Evolutionary conservation across 2,888 invertebrate genomes (phyloP).

Genomic region (Acronicta alni): DNA sequence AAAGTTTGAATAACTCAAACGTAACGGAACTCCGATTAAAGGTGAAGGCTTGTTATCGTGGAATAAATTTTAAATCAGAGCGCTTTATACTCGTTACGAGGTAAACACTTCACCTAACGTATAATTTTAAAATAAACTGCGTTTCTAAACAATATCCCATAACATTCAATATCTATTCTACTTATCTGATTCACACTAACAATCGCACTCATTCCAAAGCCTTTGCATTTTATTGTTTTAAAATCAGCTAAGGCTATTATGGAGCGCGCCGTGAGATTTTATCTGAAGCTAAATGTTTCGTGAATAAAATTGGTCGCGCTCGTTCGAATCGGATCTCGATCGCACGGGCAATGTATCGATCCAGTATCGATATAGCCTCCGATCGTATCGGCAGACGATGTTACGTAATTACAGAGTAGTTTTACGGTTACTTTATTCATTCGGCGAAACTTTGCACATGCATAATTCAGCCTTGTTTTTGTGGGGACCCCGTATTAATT

Average conservation of each 20-base stretch:
- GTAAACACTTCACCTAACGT: conserved; percentile 62
- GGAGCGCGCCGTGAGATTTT: conserved; percentile 77
- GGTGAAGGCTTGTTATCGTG: conserved; percentile 45
- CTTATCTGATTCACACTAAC: conserved; percentile 84
- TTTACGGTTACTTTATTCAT: conserved; percentile 71
- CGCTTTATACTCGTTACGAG: conserved; percentile 48
- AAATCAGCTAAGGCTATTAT: conserved; percentile 72
- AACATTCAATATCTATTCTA: conserved; percentile 72
- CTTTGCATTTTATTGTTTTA: conserved; percentile 81
- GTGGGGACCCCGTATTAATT: conserved; percentile 39
- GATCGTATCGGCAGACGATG: conserved; percentile 77
- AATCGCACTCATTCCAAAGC: conserved; percentile 75
- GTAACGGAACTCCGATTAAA: conserved; percentile 49
- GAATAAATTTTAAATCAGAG: conserved; percentile 46
- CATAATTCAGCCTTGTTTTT: conserved; percentile 68
- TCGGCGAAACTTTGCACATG: conserved; percentile 72
- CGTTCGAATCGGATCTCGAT: conserved; percentile 77
- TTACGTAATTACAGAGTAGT: conserved; percentile 83
- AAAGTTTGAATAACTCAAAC: conserved; percentile 34
- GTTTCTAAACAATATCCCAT: conserved; percentile 69
- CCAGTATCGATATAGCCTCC: conserved; percentile 60
- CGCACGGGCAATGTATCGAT: conserved; percentile 72
- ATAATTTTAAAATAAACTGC: conserved; percentile 69
- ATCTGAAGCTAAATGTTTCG: conserved; percentile 86
- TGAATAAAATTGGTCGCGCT: conserved; percentile 87